Percentiles rank a stretch among this genome's conserved stretches.
Conservation (phyloP, 2,797 vertebrate genomes). For the Sphenopsis melanotis region DNA sequence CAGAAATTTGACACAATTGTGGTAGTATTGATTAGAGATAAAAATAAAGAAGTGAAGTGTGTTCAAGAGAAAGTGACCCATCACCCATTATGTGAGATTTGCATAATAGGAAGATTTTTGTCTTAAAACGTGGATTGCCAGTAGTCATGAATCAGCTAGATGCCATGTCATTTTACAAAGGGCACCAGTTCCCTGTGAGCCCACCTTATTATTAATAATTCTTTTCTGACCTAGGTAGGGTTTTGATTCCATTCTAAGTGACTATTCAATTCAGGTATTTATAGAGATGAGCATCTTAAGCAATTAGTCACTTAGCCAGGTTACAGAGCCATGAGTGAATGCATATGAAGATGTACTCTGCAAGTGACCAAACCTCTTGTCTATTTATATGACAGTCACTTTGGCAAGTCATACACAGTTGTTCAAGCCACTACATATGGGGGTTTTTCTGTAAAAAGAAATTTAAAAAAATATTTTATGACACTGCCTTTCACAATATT, state of each 20-base stretch:
- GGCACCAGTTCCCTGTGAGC: neutral
- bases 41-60: neutral
- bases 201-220: neutral
- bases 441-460: slow-evolving; percentile 53
- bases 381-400: slow-evolving; percentile 63
- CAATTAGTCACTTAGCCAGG: neutral
- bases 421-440: slow-evolving; percentile 51
- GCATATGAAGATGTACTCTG: neutral
- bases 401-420: slow-evolving; percentile 60
- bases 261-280: neutral
- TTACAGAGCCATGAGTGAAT: slow-evolving; percentile 19
- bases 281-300: neutral
- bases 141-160: neutral
- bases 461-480: neutral
- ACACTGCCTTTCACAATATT: neutral
- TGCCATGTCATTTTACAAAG: neutral
- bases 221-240: neutral
- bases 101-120: neutral
- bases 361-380: slow-evolving; percentile 38
- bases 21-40: neutral
- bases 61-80: neutral
- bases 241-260: neutral
- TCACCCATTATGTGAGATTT: neutral
- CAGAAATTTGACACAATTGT: neutral
- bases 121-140: neutral